These are phyloP conservation scores for Porites lobata DNA, from an alignment of 92 coral and sea anemone genomes.

Conservation along the genomic window DNA sequence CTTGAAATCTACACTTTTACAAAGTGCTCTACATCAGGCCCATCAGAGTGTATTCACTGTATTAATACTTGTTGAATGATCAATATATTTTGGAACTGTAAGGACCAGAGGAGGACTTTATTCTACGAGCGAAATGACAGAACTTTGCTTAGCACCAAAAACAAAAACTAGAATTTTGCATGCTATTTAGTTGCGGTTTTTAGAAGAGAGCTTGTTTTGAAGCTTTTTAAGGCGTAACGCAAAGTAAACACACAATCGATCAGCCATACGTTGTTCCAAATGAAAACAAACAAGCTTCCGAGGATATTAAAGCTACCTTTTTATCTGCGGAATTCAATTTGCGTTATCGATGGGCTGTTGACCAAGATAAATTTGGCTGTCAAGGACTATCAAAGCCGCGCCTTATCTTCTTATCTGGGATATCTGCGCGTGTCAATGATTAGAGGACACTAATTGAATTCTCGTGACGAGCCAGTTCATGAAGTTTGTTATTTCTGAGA, in stretches of 20 bases:
- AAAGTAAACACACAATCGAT: background rate
- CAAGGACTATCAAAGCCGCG: slow-evolving; percentile 15
- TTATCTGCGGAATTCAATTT: slow-evolving; percentile 38
- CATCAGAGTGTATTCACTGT: too few species aligned
- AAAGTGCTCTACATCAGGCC: too few species aligned
- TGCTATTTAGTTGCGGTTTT: background rate
- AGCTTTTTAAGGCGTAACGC: background rate
- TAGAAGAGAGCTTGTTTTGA: background rate
- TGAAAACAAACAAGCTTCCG: slow-evolving; percentile 36
- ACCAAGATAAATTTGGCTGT: slow-evolving; percentile 29
- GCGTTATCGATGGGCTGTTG: slow-evolving; percentile 48
- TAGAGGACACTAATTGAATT: slow-evolving; percentile 52
- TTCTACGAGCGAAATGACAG: too few species aligned
- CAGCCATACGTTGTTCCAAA: background rate
- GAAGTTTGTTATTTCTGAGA: slow-evolving; percentile 24
- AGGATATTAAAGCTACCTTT: background rate
- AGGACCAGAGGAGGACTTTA: too few species aligned
- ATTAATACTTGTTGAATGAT: too few species aligned
- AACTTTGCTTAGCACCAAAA: background rate
- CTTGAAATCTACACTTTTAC: too few species aligned
- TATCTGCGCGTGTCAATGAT: slow-evolving; percentile 19
- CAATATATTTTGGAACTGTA: too few species aligned
- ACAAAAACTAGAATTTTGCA: background rate
- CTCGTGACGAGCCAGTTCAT: slow-evolving; percentile 17
- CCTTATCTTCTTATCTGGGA: slow-evolving; percentile 25